These are phyloP conservation scores for Cordylochernes scorpioides DNA, from an alignment of 2,888 invertebrate species.

Conservation along the genomic window DNA sequence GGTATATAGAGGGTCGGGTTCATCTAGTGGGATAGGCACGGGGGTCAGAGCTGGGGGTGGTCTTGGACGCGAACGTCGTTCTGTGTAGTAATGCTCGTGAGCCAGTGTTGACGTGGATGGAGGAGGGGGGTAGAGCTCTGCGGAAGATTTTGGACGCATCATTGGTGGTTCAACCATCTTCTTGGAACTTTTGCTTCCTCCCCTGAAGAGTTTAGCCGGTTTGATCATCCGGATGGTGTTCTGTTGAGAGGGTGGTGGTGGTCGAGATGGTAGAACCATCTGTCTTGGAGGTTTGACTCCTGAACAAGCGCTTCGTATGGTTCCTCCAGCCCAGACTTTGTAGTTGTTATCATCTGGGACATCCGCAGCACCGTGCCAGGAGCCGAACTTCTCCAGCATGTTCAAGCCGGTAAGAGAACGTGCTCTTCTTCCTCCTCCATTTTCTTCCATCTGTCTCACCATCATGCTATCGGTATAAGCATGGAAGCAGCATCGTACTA, in stretches of 20 bases:
- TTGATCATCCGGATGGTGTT: background rate
- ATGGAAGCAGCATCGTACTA: conserved; percentile 88
- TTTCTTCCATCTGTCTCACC: conserved; percentile 39
- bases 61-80: background rate
- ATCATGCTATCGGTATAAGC: conserved; percentile 88
- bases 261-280: conserved; percentile 37
- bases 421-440: conserved; percentile 12
- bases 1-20: no score
- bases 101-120: background rate
- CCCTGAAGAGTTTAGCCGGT: no score
- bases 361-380: conserved; percentile 10
- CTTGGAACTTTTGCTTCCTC: no score
- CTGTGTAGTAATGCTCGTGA: background rate
- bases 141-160: background rate
- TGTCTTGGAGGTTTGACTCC: conserved; percentile 37
- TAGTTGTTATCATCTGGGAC: conserved; percentile 45
- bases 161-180: no score
- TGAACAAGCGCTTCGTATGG: conserved; percentile 23
- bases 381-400: conserved; percentile 13
- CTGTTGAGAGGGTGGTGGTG: conserved; percentile 35
- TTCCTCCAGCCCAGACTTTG: conserved; percentile 51
- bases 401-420: conserved; percentile 14
- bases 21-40: no score
- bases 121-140: background rate
- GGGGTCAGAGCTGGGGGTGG: background rate